A percentile compares a stretch with the other conserved stretches of the same genome.
phyloP scores from a whole-genome alignment of 2,797 vertebrate species.

The Pterois miles region DNA sequence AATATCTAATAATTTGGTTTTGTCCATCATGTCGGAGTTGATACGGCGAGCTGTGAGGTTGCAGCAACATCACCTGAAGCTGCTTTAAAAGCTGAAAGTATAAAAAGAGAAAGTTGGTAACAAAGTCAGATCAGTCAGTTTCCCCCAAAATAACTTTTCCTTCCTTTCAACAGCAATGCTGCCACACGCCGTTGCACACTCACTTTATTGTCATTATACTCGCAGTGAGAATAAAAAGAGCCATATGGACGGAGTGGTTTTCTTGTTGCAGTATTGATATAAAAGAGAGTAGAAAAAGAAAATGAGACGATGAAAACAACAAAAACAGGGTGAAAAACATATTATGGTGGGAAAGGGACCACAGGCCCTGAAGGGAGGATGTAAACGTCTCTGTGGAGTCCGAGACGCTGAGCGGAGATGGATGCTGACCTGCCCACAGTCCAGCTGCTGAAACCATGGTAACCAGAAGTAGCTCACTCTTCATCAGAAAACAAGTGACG shows the following conservation, averaged over 20 bases:
- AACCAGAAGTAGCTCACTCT: background rate
- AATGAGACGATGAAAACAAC: background rate
- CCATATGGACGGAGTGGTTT: background rate
- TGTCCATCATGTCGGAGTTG: fast-evolving
- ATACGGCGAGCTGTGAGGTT: background rate
- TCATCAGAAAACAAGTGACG: background rate
- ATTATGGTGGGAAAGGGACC: background rate
- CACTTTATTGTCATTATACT: background rate
- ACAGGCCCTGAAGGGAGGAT: background rate
- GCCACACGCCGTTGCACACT: background rate
- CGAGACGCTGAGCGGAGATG: background rate
- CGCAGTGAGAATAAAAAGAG: background rate
- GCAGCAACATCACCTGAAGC: background rate
- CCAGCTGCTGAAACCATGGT: background rate
- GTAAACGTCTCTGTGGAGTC: background rate
- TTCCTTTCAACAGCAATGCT: background rate
- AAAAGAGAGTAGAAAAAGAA: background rate
- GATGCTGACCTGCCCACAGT: background rate
- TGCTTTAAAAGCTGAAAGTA: background rate
- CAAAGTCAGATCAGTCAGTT: constrained; percentile 1
- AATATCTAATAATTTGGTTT: background rate
- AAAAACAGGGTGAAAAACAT: background rate
- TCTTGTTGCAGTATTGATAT: background rate
- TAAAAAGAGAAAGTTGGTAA: background rate
- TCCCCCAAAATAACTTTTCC: background rate